phyloP scores from a whole-genome alignment of 1,140 invertebrate species.

The Cydia splendana region DNA sequence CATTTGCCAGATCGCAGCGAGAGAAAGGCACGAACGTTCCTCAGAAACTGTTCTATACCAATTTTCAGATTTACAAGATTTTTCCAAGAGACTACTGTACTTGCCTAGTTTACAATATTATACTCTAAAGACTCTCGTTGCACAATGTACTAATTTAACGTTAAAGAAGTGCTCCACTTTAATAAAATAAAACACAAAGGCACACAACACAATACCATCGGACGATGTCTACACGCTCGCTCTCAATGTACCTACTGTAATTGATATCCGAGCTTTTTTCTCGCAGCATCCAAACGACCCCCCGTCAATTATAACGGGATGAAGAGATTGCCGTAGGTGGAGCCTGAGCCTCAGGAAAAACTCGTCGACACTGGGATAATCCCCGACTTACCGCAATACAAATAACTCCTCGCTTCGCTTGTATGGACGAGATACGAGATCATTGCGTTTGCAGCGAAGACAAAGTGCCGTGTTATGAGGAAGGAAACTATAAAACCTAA shows the following conservation, averaged over 20 bases:
- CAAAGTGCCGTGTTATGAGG: background rate
- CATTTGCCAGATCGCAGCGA: background rate
- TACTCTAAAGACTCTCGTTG: background rate
- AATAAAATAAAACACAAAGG: background rate
- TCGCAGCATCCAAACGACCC: background rate
- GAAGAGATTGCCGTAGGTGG: slow-evolving; percentile 7
- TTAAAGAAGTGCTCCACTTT: background rate
- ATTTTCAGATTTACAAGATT: background rate
- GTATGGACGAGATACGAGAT: background rate
- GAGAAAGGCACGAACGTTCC: background rate
- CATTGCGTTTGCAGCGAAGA: background rate
- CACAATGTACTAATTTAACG: background rate
- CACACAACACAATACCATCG: background rate
- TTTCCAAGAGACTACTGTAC: background rate
- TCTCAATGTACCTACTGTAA: slow-evolving; percentile 1
- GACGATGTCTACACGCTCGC: background rate
- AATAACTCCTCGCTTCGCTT: background rate
- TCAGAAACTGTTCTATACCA: background rate
- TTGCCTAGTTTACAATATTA: too few relatives aligned
- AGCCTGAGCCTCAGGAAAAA: slow-evolving; percentile 6
- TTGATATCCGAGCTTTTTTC: background rate
- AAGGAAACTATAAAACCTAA: background rate
- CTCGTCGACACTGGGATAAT: slow-evolving; percentile 9
- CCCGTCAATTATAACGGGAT: slow-evolving; percentile 29
- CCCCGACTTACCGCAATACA: background rate